phyloP scores from a whole-genome alignment of 2,888 invertebrate genomes.

The Dorcus parallelipipedus region DNA sequence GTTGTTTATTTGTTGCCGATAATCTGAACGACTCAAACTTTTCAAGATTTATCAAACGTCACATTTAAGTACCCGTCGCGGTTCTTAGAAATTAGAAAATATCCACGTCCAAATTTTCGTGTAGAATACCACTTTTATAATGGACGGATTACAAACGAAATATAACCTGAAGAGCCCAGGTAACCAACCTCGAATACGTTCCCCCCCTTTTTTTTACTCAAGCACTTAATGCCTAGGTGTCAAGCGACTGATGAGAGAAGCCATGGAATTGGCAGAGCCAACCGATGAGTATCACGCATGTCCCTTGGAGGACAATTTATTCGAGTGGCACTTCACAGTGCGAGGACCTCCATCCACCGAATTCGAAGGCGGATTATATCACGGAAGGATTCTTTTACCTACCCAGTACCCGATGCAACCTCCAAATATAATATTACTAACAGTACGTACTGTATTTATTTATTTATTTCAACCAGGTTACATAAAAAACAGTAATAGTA shows the following conservation, averaged over 20 bases:
- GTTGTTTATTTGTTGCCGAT: conserved; percentile 21
- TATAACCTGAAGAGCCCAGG: conserved; percentile 62
- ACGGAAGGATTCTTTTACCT: conserved; percentile 87
- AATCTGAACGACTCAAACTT: background rate
- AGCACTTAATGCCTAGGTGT: conserved; percentile 62
- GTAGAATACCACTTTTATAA: conserved; percentile 21
- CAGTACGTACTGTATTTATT: conserved; percentile 55
- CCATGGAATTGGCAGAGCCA: conserved; percentile 77
- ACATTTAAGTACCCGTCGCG: background rate
- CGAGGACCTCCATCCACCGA: conserved; percentile 85
- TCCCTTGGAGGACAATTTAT: conserved; percentile 90
- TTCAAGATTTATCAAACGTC: background rate
- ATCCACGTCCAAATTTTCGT: conserved; percentile 10
- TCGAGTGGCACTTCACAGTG: conserved; percentile 97
- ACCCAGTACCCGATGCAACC: conserved; percentile 97
- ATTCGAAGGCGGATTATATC: conserved; percentile 88
- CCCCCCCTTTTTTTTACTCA: background rate
- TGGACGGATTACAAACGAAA: conserved; percentile 53
- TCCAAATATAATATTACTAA: conserved; percentile 88
- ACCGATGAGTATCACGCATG: conserved; percentile 88
- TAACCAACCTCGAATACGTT: conserved; percentile 34
- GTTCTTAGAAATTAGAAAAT: background rate
- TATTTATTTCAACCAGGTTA: conserved; percentile 21
- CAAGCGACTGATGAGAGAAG: conserved; percentile 90
- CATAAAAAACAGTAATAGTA: too few relatives aligned